These are phyloP conservation scores for Ptychochromis oligacanthus DNA, from an alignment of 2,113 vertebrate genomes.

Conservation along the genomic window DNA sequence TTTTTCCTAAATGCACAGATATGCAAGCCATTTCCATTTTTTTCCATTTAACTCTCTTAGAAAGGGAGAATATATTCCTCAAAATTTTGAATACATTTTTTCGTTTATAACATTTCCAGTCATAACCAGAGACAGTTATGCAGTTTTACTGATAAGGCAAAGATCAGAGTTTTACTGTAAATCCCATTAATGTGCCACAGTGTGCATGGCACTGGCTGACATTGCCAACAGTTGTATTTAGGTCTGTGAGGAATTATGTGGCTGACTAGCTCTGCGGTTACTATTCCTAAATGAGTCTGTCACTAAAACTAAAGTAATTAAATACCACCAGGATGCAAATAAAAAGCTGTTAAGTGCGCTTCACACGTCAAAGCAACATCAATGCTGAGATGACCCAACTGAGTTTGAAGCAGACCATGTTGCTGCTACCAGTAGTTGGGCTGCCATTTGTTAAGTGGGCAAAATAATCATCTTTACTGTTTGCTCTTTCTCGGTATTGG, in stretches of 20 bases:
- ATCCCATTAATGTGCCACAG: constrained; percentile 32
- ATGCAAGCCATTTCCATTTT: background rate
- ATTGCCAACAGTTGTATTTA: background rate
- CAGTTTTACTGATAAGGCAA: background rate
- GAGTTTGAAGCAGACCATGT: background rate
- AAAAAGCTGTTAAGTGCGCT: constrained; percentile 15
- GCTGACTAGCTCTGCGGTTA: background rate
- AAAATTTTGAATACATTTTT: background rate
- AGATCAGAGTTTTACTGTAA: constrained; percentile 13
- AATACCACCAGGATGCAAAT: background rate
- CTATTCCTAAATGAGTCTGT: background rate
- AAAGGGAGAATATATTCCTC: background rate
- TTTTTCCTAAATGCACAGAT: background rate
- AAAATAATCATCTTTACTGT: constrained; percentile 21
- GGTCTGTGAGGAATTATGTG: background rate
- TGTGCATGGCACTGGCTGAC: background rate
- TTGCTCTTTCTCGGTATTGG: constrained; percentile 28
- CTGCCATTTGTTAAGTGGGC: constrained; percentile 18
- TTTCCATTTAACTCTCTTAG: background rate
- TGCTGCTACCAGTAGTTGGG: background rate
- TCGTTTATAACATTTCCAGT: background rate
- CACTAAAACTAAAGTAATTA: background rate
- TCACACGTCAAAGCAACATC: constrained; percentile 30
- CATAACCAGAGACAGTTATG: background rate
- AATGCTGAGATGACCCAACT: background rate